Evolutionary conservation across 1,140 invertebrate species (phyloP).

Genomic region (Cyclina sinensis): DNA sequence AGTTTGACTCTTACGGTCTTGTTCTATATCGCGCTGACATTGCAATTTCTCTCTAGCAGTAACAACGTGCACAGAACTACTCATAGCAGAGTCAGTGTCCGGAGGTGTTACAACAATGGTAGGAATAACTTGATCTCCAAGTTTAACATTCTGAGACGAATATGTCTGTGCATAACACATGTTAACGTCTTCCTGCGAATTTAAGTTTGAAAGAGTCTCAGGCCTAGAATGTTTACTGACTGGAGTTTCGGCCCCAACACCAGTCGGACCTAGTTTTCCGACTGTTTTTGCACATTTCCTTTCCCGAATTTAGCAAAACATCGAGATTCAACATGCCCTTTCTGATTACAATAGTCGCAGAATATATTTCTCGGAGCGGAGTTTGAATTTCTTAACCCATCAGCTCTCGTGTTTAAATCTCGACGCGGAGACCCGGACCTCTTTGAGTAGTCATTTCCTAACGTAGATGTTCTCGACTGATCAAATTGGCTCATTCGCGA

Average conservation of each 20-base stretch:
- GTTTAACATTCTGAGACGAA: background rate
- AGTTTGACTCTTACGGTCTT: too few relatives aligned
- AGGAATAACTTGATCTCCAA: background rate
- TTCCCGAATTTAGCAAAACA: background rate
- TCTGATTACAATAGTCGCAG: background rate
- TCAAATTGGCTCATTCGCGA: background rate
- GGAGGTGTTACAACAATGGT: too few relatives aligned
- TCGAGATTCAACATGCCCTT: background rate
- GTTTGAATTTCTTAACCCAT: too few relatives aligned
- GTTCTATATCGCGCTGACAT: too few relatives aligned
- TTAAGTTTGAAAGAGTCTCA: too few relatives aligned
- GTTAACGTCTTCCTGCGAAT: background rate
- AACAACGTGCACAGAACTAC: too few relatives aligned
- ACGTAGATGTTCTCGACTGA: background rate
- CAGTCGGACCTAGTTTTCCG: background rate
- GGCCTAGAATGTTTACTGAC: too few relatives aligned
- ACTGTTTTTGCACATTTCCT: background rate
- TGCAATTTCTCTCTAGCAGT: too few relatives aligned
- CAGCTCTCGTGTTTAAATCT: background rate
- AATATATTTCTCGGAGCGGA: background rate
- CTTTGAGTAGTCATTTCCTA: background rate
- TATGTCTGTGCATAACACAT: background rate
- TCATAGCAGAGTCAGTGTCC: too few relatives aligned
- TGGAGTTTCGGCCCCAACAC: background rate
- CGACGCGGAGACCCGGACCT: background rate